Conservation (phyloP, 2,888 invertebrate genomes). For the Hydrotaea cyrtoneurina region DNA sequence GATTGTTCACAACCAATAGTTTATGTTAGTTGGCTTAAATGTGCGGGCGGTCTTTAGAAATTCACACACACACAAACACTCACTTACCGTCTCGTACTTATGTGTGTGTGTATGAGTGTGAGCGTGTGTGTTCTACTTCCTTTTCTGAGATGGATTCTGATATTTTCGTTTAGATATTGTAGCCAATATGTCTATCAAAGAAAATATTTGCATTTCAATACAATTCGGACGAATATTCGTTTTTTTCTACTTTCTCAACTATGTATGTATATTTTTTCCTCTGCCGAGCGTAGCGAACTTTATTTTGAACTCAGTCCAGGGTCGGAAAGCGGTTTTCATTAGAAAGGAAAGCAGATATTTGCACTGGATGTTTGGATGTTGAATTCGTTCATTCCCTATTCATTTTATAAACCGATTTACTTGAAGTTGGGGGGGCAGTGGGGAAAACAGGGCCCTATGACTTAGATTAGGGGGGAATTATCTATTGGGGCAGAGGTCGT, state of each 20-base stretch:
- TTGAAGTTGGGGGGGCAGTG: too few relatives aligned
- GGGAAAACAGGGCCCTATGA: too few relatives aligned
- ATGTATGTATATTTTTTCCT: background rate
- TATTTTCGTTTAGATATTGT: constrained; percentile 42
- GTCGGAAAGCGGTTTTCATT: too few relatives aligned
- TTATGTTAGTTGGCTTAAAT: background rate
- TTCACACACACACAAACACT: background rate
- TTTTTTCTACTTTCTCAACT: constrained; percentile 11
- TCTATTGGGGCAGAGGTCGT: too few relatives aligned
- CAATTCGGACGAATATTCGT: background rate
- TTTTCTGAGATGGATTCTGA: constrained; percentile 2
- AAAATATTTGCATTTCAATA: constrained; percentile 49
- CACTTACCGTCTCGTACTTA: background rate
- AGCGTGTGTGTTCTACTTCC: background rate
- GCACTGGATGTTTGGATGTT: too few relatives aligned
- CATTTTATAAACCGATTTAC: too few relatives aligned
- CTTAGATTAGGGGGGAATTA: too few relatives aligned
- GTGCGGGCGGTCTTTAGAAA: background rate
- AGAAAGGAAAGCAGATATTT: too few relatives aligned
- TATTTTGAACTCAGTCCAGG: background rate
- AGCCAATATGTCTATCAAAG: constrained; percentile 58
- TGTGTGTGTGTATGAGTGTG: background rate
- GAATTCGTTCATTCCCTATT: too few relatives aligned
- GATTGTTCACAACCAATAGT: background rate
- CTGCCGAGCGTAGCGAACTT: constrained; percentile 11